phyloP scores from a whole-genome alignment of 2,888 invertebrate species.

The Mystacides longicornis region DNA sequence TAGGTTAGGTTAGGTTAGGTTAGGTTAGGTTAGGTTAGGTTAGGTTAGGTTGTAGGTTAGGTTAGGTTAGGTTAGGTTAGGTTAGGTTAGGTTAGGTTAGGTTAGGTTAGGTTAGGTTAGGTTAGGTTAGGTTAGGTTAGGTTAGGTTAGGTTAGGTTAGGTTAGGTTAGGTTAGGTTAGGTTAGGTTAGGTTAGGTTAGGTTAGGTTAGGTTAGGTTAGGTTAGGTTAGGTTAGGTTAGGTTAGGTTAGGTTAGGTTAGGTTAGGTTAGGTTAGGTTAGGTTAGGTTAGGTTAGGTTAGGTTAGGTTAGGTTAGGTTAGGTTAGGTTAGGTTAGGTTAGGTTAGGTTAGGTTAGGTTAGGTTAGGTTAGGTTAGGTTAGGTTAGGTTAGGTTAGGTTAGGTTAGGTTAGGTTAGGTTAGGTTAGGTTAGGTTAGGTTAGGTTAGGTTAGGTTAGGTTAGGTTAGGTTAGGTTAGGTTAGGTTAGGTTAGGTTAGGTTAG shows the following conservation, averaged over 20 bases:
- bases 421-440: neutral
- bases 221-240: neutral
- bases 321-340: neutral
- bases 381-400: neutral
- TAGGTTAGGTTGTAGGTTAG: constrained; percentile 2
- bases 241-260: neutral
- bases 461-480: neutral
- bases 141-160: neutral
- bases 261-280: neutral
- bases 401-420: neutral
- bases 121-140: neutral
- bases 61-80: neutral
- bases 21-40: constrained; percentile 5
- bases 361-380: neutral
- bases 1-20: constrained; percentile 6
- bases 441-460: neutral
- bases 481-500: neutral
- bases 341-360: neutral
- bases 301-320: neutral
- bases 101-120: neutral
- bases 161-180: neutral
- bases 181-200: neutral
- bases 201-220: neutral
- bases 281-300: neutral
- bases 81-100: neutral